Conservation (phyloP, 2,888 invertebrate genomes). For the Phyto melanocephala region DNA sequence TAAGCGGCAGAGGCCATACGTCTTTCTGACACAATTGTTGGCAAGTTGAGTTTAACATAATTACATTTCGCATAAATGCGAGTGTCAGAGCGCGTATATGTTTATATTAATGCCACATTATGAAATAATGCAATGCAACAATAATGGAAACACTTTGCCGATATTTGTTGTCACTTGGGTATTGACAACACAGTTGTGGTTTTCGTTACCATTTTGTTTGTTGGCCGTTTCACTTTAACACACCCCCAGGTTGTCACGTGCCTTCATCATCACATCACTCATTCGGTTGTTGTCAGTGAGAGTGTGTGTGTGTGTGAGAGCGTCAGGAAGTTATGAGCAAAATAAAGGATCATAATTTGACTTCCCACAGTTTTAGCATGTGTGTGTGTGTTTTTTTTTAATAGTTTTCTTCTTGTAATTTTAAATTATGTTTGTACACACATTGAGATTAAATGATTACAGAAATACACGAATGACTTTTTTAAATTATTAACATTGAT, state of each 20-base stretch:
- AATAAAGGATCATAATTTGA: not conserved
- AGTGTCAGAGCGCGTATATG: not conserved
- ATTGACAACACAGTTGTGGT: conserved; percentile 53
- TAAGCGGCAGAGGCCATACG: not conserved
- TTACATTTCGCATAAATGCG: conserved; percentile 13
- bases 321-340: not conserved
- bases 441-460: not conserved
- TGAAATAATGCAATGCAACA: conserved; percentile 47
- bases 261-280: conserved; percentile 51
- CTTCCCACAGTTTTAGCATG: conserved; percentile 54
- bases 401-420: conserved; percentile 7
- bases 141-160: conserved; percentile 22
- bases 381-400: not conserved
- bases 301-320: conserved; percentile 25
- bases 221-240: conserved; percentile 48
- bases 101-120: conserved; percentile 25
- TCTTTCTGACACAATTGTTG: conserved; percentile 68
- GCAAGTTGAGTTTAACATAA: conserved; percentile 67
- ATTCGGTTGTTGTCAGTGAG: conserved; percentile 25
- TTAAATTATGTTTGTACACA: conserved; percentile 39
- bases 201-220: conserved; percentile 28
- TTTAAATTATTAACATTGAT: conserved; percentile 24
- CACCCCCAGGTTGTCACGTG: conserved; percentile 52
- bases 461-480: not conserved
- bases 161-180: conserved; percentile 54